Percentiles rank a stretch among this genome's conserved stretches.
phyloP scores from a whole-genome alignment of 2,113 vertebrate genomes.

The Pedionomus torquatus region DNA sequence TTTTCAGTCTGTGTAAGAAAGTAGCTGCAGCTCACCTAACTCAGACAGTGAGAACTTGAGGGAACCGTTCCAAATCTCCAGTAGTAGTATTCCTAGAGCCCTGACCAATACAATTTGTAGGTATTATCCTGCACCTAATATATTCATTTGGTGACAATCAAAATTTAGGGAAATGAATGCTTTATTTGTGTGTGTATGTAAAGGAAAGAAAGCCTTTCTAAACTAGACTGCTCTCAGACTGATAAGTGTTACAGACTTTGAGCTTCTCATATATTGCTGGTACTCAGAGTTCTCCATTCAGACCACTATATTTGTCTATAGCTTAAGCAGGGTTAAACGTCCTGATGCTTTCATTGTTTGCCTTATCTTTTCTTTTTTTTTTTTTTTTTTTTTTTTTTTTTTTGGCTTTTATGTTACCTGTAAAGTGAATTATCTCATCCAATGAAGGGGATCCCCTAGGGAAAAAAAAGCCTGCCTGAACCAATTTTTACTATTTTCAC shows the following conservation, averaged over 20 bases:
- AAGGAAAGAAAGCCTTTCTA: neutral
- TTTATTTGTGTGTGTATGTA: neutral
- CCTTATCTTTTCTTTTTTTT: neutral
- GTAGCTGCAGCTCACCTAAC: neutral
- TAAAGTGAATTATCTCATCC: neutral
- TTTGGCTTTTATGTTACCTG: neutral
- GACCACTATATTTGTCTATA: neutral
- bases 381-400: neutral
- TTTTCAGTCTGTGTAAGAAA: neutral
- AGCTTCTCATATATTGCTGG: neutral
- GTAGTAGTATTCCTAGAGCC: neutral
- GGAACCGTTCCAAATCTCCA: neutral
- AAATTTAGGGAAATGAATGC: neutral
- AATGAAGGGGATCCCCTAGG: neutral
- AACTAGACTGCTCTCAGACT: neutral
- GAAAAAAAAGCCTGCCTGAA: neutral
- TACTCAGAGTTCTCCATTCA: neutral
- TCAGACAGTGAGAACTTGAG: neutral
- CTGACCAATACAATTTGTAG: neutral
- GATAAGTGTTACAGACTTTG: neutral
- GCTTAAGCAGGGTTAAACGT: neutral
- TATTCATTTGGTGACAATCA: neutral
- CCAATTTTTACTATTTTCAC: neutral
- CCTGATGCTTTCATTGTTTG: accelerated
- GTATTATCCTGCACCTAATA: neutral